Evolutionary conservation across 2,797 vertebrate genomes (phyloP).

Genomic region (Perodicticus potto): DNA sequence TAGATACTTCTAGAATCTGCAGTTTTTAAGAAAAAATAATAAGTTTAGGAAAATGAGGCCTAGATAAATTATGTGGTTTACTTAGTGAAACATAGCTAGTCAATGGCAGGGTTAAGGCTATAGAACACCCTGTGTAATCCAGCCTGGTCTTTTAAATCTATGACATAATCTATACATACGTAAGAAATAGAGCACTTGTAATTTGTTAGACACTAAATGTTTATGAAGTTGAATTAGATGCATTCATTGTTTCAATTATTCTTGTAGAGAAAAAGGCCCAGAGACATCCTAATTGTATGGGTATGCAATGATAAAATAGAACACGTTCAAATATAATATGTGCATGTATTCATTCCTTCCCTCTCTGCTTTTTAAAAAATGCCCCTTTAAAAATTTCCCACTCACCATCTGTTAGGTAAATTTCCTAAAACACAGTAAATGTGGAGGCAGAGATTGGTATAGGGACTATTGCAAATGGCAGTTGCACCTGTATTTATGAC

Average conservation of each 20-base stretch:
- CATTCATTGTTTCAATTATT: neutral
- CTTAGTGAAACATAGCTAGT: neutral
- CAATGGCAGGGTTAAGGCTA: neutral
- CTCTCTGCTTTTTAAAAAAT: slow-evolving; percentile 76
- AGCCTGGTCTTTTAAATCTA: neutral
- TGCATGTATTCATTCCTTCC: slow-evolving; percentile 46
- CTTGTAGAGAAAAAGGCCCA: neutral
- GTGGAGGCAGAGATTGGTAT: slow-evolving; percentile 74
- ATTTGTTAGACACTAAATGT: slow-evolving; percentile 1
- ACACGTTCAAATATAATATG: slow-evolving; percentile 50
- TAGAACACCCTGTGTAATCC: neutral
- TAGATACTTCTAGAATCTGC: neutral
- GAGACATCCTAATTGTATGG: neutral
- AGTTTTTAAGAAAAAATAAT: neutral
- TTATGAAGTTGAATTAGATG: neutral
- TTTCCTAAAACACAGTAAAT: slow-evolving; percentile 77
- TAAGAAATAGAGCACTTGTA: neutral
- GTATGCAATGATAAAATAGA: slow-evolving; percentile 4
- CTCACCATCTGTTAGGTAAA: slow-evolving; percentile 84
- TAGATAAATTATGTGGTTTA: neutral
- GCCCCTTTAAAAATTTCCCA: slow-evolving; percentile 81
- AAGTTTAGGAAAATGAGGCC: neutral
- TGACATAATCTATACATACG: neutral
- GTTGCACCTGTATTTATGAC: slow-evolving; percentile 70
- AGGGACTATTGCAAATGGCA: slow-evolving; percentile 71